Evolutionary conservation across 2,113 vertebrate genomes (phyloP).

Genomic region (Xenotilapia flavipinnis): DNA sequence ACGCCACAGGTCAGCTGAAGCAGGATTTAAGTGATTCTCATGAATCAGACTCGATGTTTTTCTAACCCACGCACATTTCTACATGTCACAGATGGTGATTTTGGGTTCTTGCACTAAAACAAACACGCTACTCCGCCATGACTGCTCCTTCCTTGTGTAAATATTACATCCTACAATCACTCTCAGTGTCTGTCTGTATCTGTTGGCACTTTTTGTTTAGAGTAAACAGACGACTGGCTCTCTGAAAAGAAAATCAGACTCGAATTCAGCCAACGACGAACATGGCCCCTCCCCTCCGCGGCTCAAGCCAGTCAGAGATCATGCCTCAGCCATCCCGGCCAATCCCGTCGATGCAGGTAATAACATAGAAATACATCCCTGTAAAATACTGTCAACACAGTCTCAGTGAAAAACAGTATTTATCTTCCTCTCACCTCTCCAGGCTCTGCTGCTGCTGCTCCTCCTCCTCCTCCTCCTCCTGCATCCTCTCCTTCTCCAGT

Average conservation of each 20-base stretch:
- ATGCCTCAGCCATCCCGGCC: slow-evolving; percentile 25
- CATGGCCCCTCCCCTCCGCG: slow-evolving; percentile 48
- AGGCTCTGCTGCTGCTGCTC: neutral
- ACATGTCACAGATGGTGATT: neutral
- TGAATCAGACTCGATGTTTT: neutral
- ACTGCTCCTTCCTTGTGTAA: neutral
- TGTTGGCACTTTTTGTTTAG: slow-evolving; percentile 10
- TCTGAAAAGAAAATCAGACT: slow-evolving; percentile 67
- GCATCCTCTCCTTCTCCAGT: slow-evolving; percentile 17
- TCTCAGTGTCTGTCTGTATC: neutral
- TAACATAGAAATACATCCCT: neutral
- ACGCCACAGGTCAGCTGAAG: slow-evolving; percentile 44
- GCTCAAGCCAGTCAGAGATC: slow-evolving; percentile 71
- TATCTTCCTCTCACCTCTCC: neutral
- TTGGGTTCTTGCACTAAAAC: neutral
- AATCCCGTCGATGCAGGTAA: slow-evolving; percentile 61
- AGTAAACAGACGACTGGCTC: slow-evolving; percentile 50
- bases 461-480: neutral
- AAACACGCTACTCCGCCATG: neutral
- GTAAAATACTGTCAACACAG: neutral
- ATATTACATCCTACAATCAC: neutral
- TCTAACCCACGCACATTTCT: accelerated
- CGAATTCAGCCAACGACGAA: slow-evolving; percentile 41
- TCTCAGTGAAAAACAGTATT: neutral
- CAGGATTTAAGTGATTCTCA: neutral